Base-by-base conservation (phyloP, 2,113 vertebrate genomes). In the Sarotherodon lohbergeri region DNA sequence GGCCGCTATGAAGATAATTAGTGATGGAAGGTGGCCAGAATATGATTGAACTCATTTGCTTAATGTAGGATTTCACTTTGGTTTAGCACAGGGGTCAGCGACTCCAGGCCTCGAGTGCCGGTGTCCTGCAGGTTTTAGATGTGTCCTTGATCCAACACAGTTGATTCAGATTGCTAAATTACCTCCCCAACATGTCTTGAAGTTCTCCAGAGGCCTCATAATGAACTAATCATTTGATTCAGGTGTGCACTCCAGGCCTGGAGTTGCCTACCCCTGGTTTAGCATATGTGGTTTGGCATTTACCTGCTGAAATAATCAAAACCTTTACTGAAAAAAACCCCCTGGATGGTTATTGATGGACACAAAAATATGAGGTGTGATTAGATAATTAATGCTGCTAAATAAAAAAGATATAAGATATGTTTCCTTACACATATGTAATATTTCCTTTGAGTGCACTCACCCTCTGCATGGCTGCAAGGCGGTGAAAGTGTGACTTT, bases 101-200 rank as follows among this genome's bases (percentile, higher is more conserved):
- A 63, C 59, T 11, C 29, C 29, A 6, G 29, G 29, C 29, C 0
- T 7, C 29, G 5, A 63, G 59, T 2, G 29, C 59, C 9, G 2
- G 29, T 4, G 29, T 19, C 59, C 59, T 63, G 59, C 29, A 36
- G 29, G 29, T 36, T 63, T 63, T 63, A 63, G 59, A 7, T 36
- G 59, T 63, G 29, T 63, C 8, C 57, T 61, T 0, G 14, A 61
- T 17, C 16, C 59, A 63, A 34, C 0, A 0, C 59, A 11, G 59
- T 19, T 63, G 16, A 3, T 3, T 19, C 29, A 63, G 34, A 63
- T 63, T 0, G 59, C 59, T 63, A 63, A 63, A 36, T 19, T 36
- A 63, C 59, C 59, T 63, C 59, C 29, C 16, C 29, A 36, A 63
- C 59, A 19, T 36, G 0, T 19, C 9, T 63, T 63, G 16, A 63